A percentile compares a stretch with the other conserved stretches of the same genome.
These are phyloP conservation scores for Phylloscopus whistleri DNA, from an alignment of 2,113 vertebrate genomes.

Conservation along the genomic window DNA sequence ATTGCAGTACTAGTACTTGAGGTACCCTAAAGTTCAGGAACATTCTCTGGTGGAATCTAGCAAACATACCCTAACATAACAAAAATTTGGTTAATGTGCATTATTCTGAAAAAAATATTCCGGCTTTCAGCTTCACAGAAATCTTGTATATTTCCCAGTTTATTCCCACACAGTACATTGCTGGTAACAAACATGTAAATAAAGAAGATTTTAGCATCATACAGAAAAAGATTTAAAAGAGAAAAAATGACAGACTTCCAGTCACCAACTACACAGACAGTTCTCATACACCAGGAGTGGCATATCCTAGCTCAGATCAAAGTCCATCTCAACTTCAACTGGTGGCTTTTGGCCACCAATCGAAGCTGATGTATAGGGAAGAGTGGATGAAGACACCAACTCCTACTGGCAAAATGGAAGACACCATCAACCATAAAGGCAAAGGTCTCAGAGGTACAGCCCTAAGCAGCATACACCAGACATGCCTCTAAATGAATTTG, in stretches of 20 bases:
- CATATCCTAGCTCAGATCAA: not conserved
- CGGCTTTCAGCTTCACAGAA: not conserved
- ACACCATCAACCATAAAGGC: not conserved
- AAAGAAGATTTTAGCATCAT: not conserved
- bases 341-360: not conserved
- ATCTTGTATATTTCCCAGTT: not conserved
- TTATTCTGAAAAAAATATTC: not conserved
- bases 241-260: not conserved
- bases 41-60: not conserved
- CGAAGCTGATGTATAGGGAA: not conserved
- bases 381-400: not conserved
- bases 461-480: not conserved
- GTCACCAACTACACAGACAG: not conserved
- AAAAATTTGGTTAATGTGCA: not conserved
- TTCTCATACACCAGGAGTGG: not conserved
- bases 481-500: not conserved
- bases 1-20: not conserved
- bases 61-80: not conserved
- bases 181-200: not conserved
- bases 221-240: not conserved
- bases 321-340: not conserved
- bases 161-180: not conserved
- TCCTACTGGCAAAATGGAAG: not conserved
- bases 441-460: not conserved
- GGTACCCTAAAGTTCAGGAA: not conserved